Percentiles rank a stretch among this genome's conserved stretches.
phyloP scores from a whole-genome alignment of 2,888 invertebrate genomes.

The Apodemia duryi region DNA sequence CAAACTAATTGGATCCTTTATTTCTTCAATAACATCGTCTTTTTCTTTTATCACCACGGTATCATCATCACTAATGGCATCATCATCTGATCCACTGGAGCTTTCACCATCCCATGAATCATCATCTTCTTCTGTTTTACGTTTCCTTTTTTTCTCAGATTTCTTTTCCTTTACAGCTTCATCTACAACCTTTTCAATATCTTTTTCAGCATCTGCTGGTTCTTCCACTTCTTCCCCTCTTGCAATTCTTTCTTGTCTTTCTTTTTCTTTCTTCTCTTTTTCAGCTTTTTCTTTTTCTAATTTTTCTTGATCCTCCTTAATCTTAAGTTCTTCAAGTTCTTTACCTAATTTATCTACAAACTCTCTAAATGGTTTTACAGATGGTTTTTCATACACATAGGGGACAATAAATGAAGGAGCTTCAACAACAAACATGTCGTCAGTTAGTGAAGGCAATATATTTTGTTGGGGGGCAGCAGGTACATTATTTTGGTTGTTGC shows the following conservation, averaged over 20 bases:
- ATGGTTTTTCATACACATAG: constrained; percentile 95
- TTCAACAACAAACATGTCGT: constrained; percentile 95
- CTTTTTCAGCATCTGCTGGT: constrained; percentile 36
- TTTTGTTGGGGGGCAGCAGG: constrained; percentile 51
- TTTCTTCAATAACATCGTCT: constrained; percentile 72
- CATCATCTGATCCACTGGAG: constrained; percentile 73
- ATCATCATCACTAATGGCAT: constrained; percentile 64
- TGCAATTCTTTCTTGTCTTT: constrained; percentile 60
- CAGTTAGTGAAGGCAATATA: constrained; percentile 89
- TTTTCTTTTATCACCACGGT: constrained; percentile 78
- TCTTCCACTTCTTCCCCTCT: constrained; percentile 48
- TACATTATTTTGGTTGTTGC: constrained; percentile 33
- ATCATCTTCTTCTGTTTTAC: constrained; percentile 75
- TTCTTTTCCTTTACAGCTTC: constrained; percentile 51
- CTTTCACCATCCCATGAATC: constrained; percentile 81
- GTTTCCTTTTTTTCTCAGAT: constrained; percentile 54
- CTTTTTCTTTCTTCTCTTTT: constrained; percentile 61
- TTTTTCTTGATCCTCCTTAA: constrained; percentile 60
- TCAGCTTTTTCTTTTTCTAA: constrained; percentile 52
- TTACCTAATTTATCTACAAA: constrained; percentile 84
- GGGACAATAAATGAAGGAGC: constrained; percentile 96
- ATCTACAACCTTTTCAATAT: constrained; percentile 36
- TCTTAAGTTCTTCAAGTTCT: constrained; percentile 76
- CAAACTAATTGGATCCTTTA: constrained; percentile 66
- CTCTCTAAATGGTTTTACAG: constrained; percentile 87